Evolutionary conservation across 2,797 vertebrate species (phyloP), one percentile per base, ranked within the genome.

Genomic region (Neopelma chrysocephalum): DNA sequence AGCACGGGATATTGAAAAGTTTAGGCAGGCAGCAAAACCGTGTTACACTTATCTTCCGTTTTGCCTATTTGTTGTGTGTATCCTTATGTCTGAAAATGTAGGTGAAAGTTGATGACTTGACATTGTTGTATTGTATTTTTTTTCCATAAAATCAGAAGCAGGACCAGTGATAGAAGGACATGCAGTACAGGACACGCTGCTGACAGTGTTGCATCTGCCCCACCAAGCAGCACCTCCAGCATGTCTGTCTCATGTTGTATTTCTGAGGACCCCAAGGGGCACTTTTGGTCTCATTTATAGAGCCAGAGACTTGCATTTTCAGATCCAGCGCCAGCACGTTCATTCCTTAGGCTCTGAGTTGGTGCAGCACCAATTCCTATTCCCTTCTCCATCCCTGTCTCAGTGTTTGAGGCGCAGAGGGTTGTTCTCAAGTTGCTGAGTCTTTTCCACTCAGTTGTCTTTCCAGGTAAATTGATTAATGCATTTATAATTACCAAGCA

Each of bases 11-110:
- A n/a, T 1, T 1, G 5, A 27, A 50, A 60, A 32, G 18, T 81
- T 71, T 40, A 50, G 29, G 10, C 3, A 8, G 10, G 1, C 47
- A 86, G 51, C 38, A 72, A 43, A 65, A 32, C 19, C 0, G 0
- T 32, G 4, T 20, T 27, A 12, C 6, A 1, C 18, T 62, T 54
- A 26, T 34, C 40, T 87, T 82, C 42, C 36, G 79, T 95, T 87
- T 64, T 62, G 9, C 45, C 40, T 53, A 23, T 53, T 51, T 42
- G 20, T 19, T 58, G 11, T 6, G 12, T 34, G 22, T 27, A 11
- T 20, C 40, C 56, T 60, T 34, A 14, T 42, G 64, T 75, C 61
- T 54, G 83, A 58, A 81, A 81, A 65, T 1, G 12, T 2, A 1
- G 2, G 29, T 51, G 58, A 58, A 80, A 87, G 23, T 15, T 50